Percentiles rank a stretch among this genome's conserved stretches.
Conservation (phyloP, 2,888 invertebrate genomes). For the Parelbella ahira region DNA sequence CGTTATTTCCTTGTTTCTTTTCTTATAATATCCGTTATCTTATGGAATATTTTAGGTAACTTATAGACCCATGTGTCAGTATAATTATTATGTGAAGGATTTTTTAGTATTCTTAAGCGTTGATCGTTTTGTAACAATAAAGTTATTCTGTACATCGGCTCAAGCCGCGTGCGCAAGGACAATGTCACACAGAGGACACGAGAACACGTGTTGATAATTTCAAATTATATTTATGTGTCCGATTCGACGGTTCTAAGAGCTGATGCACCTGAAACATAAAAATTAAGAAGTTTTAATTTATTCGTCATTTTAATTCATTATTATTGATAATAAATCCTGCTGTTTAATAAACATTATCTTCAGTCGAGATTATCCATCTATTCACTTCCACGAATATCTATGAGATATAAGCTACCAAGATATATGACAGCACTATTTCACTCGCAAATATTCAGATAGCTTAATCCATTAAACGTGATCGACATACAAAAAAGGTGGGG, state of each 20-base stretch:
- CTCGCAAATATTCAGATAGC: constrained; percentile 2
- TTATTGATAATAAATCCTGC: too few species aligned
- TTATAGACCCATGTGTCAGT: neutral
- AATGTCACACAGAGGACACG: constrained; percentile 12
- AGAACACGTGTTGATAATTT: constrained; percentile 16
- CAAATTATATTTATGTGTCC: constrained; percentile 14
- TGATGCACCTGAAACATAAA: constrained; percentile 16
- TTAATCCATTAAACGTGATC: constrained; percentile 3
- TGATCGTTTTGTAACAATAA: constrained; percentile 7
- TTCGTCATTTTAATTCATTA: too few species aligned
- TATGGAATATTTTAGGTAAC: neutral
- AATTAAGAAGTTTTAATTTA: too few species aligned
- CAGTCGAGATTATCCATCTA: too few species aligned
- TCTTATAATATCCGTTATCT: too few species aligned
- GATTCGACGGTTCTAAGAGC: constrained; percentile 4
- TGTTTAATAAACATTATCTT: too few species aligned
- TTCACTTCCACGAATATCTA: too few species aligned
- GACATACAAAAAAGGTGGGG: neutral
- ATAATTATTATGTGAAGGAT: constrained; percentile 6
- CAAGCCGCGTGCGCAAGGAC: constrained; percentile 4
- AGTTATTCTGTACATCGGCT: constrained; percentile 9
- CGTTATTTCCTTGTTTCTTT: constrained; percentile 7
- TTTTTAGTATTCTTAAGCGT: neutral
- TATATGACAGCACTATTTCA: constrained; percentile 1
- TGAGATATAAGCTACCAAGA: too few species aligned